Base-by-base conservation (phyloP, 2,888 invertebrate genomes). In the Chironomus tentans region DNA sequence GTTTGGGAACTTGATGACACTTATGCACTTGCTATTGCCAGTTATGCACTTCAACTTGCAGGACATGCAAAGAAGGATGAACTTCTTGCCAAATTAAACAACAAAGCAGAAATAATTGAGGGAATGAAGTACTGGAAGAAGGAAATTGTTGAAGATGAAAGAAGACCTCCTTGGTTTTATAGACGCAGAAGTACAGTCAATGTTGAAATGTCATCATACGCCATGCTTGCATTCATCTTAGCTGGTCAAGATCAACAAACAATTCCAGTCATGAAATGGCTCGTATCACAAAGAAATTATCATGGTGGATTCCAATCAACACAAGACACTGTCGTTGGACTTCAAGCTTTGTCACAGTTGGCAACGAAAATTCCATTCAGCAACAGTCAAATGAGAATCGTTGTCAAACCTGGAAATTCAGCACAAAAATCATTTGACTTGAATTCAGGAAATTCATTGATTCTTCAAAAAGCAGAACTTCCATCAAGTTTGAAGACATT, bases 191-290 rank as follows among this genome's bases (percentile, higher is more conserved):
- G 88, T 78, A 89, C 91, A 0, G 88, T 91, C 0, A 82, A 83
- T 79, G 85, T 97, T 4, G 94, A 94, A 82, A 93, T 94, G 79
- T 96, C 97, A 0, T 90, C 97, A 0, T 98, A 97, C 83, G 92
- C 91, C 0, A 84, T 98, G 76, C 85, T 95, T 76, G 90, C 93
- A 0, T 88, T 87, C 81, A 80, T 90, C 13, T 86, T 87, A 76
- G 83, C 83, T 3, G 84, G 84, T 77, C 78, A 78, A 73, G 80
- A 81, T 3, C 81, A 81, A 21, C 78, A 78, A 28, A 68, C 79
- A 0, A 76, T 89, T 68, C 87, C 88, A 10, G 89, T 91, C 2
- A 85, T 91, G 0, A 87, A 90, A 76, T 94, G 93, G 93, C 84
- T 94, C 70, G 86, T 90, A 4, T 85, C 88, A 2, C 90, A 92